Base-by-base conservation (phyloP, 2,888 invertebrate species). In the Apamea monoglypha region DNA sequence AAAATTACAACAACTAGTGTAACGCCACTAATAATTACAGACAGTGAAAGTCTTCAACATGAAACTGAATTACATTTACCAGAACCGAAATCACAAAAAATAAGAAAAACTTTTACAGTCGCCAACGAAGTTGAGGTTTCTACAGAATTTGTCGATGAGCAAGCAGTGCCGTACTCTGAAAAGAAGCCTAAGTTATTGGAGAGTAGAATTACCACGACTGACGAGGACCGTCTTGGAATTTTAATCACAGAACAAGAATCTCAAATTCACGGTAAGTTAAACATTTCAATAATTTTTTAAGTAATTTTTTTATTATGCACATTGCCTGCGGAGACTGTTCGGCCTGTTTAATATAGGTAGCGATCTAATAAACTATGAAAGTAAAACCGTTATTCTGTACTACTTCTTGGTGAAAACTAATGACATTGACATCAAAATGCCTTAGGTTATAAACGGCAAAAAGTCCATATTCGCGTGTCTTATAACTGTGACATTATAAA, bases 231-330 rank as follows among this genome's bases (percentile, higher is more conserved):
- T 74, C 85, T 91, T 72, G 84, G 88, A 69, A 86, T 91, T 89
- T 91, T 92, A 92, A 94, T 96, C 91, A 94, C 93, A 86, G 93
- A 96, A 93, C 94, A 94, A 91, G 92, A 94, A 83, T 90, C 93
- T 68, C 89, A 91, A 81, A 88, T 91, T 29, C 88, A 90, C 87
- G 95, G 95, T 95, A 94, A 96, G 95, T 79, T 25, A n/a, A 44
- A 32, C 29, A 50, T n/a, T n/a, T 40, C 40, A 78, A 61, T 2
- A 2, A 29, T 59, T 69, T 77, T 47, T 14, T 44, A 32, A 6
- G 18, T 44, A 6, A 8, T 16, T 32, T 50, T 76, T 36, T 78
- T 40, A 18, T 7, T 56, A 56, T 56, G 25, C 40, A 75, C 44
- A 73, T 25, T 21, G 3, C 44, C 21, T 66, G 21, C 21, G n/a